A percentile compares a stretch with the other conserved stretches of the same genome.
These are phyloP conservation scores for Trichonephila clavipes DNA, from an alignment of 1,140 invertebrate species.

Conservation along the genomic window DNA sequence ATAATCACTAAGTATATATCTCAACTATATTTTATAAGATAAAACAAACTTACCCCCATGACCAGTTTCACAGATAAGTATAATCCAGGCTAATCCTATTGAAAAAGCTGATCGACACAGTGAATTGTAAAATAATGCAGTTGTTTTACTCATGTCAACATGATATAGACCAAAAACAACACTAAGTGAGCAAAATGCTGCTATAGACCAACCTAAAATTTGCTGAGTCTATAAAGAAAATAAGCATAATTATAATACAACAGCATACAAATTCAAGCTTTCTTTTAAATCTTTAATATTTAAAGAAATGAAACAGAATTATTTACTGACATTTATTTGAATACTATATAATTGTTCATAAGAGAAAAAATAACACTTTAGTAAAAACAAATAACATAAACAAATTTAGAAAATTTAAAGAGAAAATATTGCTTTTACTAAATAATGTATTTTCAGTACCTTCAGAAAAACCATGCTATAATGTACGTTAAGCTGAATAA, in stretches of 20 bases:
- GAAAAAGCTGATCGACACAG: slow-evolving; percentile 81
- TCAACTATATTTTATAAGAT: too few relatives aligned
- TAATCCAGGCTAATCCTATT: slow-evolving; percentile 81
- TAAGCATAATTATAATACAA: not conserved
- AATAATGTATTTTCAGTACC: too few relatives aligned
- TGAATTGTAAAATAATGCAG: slow-evolving; percentile 83
- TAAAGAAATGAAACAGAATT: not conserved
- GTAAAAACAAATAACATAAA: too few relatives aligned
- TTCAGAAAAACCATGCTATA: too few relatives aligned
- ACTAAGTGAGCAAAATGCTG: slow-evolving; percentile 49
- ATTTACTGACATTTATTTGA: not conserved
- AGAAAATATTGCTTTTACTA: too few relatives aligned
- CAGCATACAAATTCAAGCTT: not conserved
- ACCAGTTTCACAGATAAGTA: slow-evolving; percentile 81
- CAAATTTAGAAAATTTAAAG: too few relatives aligned
- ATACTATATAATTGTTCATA: too few relatives aligned
- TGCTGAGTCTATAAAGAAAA: slow-evolving; percentile 51
- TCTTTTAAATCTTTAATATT: not conserved
- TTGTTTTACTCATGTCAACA: slow-evolving; percentile 36
- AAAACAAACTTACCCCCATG: slow-evolving; percentile 74
- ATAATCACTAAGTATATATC: too few relatives aligned
- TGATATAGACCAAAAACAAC: slow-evolving; percentile 73
- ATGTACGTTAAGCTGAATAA: too few relatives aligned
- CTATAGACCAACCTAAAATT: slow-evolving; percentile 57
- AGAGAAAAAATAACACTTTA: too few relatives aligned